phyloP scores from a whole-genome alignment of 2,797 vertebrate genomes.

The Acanthornis magna region DNA sequence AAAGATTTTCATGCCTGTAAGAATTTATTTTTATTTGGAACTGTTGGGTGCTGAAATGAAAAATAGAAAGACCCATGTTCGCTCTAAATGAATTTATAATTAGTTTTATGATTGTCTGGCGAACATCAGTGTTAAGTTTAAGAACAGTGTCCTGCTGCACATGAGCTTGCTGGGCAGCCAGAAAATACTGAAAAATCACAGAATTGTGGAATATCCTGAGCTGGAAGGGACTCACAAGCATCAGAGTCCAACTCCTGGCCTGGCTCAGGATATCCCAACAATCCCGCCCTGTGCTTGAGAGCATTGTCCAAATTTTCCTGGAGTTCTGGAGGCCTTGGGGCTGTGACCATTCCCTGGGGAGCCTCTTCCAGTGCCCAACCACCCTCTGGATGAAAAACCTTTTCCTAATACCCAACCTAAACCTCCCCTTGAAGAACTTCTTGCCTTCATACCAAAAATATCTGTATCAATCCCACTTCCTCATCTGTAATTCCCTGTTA shows the following conservation, averaged over 20 bases:
- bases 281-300: background rate
- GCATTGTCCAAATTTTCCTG: background rate
- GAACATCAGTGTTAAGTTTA: background rate
- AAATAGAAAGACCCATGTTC: fast-evolving
- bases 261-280: background rate
- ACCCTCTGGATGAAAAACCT: background rate
- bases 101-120: background rate
- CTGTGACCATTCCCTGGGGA: background rate
- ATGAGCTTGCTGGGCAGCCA: background rate
- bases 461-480: background rate
- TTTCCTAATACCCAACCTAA: background rate
- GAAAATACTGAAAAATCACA: background rate
- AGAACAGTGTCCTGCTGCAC: background rate
- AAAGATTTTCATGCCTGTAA: background rate
- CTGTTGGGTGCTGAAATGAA: background rate
- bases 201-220: background rate
- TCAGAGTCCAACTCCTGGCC: background rate
- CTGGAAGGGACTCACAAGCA: background rate
- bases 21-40: background rate
- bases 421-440: background rate
- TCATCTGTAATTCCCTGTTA: background rate
- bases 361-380: background rate
- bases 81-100: background rate
- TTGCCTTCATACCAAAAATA: background rate
- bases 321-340: too few relatives aligned